Conservation (phyloP, 2,888 invertebrate species). For the Nycteola revayana region DNA sequence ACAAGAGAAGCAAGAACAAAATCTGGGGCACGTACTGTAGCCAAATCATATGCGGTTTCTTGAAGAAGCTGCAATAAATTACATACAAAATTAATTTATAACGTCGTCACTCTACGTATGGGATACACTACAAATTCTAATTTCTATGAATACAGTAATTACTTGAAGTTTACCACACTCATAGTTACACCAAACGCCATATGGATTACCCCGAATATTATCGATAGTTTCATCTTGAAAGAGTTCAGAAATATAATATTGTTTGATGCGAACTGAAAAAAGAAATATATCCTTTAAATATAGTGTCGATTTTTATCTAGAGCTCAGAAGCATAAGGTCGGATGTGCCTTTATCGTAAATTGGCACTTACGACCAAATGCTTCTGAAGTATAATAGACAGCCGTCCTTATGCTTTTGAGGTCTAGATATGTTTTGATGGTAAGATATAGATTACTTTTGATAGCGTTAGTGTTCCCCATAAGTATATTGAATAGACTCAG, state of each 20-base stretch:
- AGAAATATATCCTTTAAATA: conserved; percentile 3
- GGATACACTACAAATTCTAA: conserved; percentile 47
- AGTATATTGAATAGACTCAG: too few species aligned
- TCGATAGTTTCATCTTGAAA: conserved; percentile 89
- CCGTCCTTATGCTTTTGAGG: too few species aligned
- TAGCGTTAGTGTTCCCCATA: too few species aligned
- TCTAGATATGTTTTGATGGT: too few species aligned
- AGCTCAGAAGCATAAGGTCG: too few species aligned
- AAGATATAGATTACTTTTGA: too few species aligned
- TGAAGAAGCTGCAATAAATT: conserved; percentile 65
- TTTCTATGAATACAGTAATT: conserved; percentile 80
- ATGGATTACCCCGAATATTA: conserved; percentile 87
- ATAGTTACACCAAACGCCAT: conserved; percentile 88
- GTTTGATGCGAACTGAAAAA: conserved; percentile 79
- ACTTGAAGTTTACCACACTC: conserved; percentile 83
- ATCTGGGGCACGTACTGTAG: conserved; percentile 88
- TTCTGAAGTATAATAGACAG: too few species aligned
- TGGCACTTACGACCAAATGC: too few species aligned
- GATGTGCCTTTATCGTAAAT: too few species aligned
- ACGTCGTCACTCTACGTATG: conserved; percentile 6
- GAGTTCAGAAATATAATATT: conserved; percentile 88
- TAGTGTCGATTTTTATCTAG: too few species aligned
- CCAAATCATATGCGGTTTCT: conserved; percentile 69
- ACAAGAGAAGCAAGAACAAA: conserved; percentile 84
- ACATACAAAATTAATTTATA: neutral